Evolutionary conservation across 2,113 vertebrate species (phyloP).

Genomic region (Passer domesticus): DNA sequence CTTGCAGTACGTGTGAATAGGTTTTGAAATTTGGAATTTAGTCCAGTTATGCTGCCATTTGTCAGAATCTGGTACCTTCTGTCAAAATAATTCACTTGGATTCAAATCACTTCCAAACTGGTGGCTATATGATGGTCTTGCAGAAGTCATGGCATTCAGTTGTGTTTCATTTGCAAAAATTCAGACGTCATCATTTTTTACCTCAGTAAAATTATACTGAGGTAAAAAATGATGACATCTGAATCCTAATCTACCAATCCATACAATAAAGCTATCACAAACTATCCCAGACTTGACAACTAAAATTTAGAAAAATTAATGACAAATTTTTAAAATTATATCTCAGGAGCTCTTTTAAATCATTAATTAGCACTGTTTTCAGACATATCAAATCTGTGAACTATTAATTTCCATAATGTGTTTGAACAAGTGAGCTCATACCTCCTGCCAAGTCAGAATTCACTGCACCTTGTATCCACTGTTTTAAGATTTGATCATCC

Average conservation of each 20-base stretch:
- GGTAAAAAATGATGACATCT: too few species aligned
- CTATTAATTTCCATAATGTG: not conserved
- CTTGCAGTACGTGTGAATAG: conserved; percentile 39
- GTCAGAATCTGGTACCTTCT: conserved; percentile 56
- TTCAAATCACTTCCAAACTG: conserved; percentile 54
- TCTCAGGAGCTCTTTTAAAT: not conserved
- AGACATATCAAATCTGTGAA: not conserved
- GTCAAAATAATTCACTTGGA: conserved; percentile 59
- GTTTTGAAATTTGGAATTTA: conserved; percentile 66
- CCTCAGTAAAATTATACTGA: not conserved
- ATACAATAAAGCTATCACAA: not conserved
- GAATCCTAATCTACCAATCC: not conserved
- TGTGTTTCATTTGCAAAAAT: not conserved
- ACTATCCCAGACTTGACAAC: not conserved
- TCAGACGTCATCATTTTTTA: not conserved
- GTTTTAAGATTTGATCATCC: not conserved
- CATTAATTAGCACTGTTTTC: not conserved
- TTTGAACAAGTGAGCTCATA: not conserved
- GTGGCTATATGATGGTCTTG: not conserved
- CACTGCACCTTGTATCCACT: not conserved
- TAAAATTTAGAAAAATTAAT: not conserved
- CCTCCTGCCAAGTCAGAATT: not conserved
- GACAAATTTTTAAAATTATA: not conserved
- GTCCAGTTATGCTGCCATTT: conserved; percentile 64
- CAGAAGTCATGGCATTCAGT: not conserved